A percentile compares a stretch with the other conserved stretches of the same genome.
phyloP scores from a whole-genome alignment of 2,888 invertebrate genomes.

The Ptychoptera contaminata region DNA sequence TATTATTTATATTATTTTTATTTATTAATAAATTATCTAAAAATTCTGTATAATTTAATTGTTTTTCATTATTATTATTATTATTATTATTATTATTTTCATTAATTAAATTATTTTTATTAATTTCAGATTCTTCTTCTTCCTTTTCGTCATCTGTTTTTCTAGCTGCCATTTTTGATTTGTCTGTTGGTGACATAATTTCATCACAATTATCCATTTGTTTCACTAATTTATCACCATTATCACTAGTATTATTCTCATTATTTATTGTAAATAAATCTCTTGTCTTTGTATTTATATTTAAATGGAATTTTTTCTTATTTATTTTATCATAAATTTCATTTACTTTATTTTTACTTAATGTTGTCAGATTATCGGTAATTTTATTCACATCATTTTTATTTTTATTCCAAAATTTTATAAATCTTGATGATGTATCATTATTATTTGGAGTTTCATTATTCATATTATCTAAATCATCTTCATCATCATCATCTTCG shows the following conservation, averaged over 20 bases:
- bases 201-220: neutral
- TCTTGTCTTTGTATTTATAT: no score
- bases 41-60: neutral
- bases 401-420: neutral
- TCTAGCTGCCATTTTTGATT: slow-evolving; percentile 2
- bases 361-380: slow-evolving; percentile 3
- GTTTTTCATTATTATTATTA: neutral
- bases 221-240: neutral
- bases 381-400: neutral
- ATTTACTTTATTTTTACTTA: slow-evolving; percentile 11
- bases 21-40: slow-evolving; percentile 1
- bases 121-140: neutral
- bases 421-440: neutral
- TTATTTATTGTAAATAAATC: no score
- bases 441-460: neutral
- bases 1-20: slow-evolving; percentile 1
- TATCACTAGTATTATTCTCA: neutral
- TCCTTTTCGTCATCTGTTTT: slow-evolving; percentile 3
- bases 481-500: neutral
- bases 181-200: no score
- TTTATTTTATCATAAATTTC: slow-evolving; percentile 12
- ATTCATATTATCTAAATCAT: neutral
- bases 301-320: slow-evolving; percentile 4
- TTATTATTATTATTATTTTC: neutral
- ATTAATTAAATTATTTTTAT: neutral